Evolutionary conservation across 1,140 invertebrate species (phyloP).

Genomic region (Sesamia nonagrioides): DNA sequence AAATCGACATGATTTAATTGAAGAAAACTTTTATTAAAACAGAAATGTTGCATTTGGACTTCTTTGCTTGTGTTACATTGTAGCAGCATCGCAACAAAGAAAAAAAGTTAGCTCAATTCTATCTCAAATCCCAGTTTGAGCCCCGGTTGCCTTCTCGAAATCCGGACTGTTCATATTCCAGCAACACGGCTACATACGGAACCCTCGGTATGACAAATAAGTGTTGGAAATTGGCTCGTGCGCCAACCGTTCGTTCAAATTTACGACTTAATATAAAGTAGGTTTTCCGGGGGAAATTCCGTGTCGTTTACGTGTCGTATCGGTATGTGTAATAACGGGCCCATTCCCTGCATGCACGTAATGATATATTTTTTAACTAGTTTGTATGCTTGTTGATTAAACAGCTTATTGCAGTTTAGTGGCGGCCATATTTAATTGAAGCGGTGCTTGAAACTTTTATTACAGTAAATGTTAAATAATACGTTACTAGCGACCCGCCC

Average conservation of each 20-base stretch:
- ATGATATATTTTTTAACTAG: constrained; percentile 35
- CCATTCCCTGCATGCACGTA: not conserved
- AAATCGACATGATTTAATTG: no score
- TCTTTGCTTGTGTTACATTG: no score
- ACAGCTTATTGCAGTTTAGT: constrained; percentile 18
- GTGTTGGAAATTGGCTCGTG: constrained; percentile 67
- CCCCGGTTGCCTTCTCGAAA: not conserved
- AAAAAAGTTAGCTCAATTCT: not conserved
- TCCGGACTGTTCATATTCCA: constrained; percentile 13
- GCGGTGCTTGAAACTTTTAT: not conserved
- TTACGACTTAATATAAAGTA: constrained; percentile 72
- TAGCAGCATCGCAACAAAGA: not conserved
- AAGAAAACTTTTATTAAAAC: no score
- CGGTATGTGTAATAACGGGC: constrained; percentile 43
- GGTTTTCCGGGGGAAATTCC: constrained; percentile 59
- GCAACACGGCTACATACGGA: constrained; percentile 41
- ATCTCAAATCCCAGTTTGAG: not conserved
- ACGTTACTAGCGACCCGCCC: no score
- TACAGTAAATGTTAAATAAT: not conserved
- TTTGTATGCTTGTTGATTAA: constrained; percentile 1
- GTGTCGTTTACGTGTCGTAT: constrained; percentile 52
- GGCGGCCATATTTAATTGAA: not conserved
- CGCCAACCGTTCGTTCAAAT: constrained; percentile 61
- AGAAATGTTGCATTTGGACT: no score
- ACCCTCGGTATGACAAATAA: constrained; percentile 62